Conservation (phyloP, 1,140 invertebrate genomes). For the Ceratina australensis region DNA sequence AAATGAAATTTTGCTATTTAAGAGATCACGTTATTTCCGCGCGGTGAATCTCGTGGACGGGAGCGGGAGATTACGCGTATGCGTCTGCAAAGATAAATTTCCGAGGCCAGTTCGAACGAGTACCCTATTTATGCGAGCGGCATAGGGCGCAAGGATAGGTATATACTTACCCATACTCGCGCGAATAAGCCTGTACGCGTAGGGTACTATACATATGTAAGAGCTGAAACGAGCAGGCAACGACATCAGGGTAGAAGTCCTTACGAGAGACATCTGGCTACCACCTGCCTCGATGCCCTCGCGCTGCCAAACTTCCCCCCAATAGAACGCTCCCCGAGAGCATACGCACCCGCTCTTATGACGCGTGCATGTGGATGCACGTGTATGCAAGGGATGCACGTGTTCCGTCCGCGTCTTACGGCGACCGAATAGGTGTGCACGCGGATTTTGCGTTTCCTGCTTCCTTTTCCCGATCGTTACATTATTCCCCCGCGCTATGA, state of each 20-base stretch:
- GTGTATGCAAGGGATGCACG: slow-evolving; percentile 40
- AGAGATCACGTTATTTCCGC: too few species aligned
- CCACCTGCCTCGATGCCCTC: slow-evolving; percentile 78
- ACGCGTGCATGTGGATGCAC: slow-evolving; percentile 50
- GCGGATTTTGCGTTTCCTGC: not conserved
- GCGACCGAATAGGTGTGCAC: not conserved
- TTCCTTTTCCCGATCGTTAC: not conserved
- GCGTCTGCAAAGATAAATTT: slow-evolving; percentile 33
- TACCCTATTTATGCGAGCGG: not conserved
- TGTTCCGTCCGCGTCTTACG: slow-evolving; percentile 9
- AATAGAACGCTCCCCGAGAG: slow-evolving; percentile 59
- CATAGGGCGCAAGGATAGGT: slow-evolving; percentile 31
- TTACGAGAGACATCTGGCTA: slow-evolving; percentile 77
- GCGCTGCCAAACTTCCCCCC: slow-evolving; percentile 65
- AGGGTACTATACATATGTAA: not conserved
- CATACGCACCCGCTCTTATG: slow-evolving; percentile 62
- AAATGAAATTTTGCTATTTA: too few species aligned
- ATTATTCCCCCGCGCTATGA: too few species aligned
- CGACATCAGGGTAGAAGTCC: slow-evolving; percentile 71
- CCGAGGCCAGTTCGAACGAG: slow-evolving; percentile 21
- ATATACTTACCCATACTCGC: not conserved
- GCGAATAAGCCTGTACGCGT: not conserved
- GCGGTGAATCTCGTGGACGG: not conserved
- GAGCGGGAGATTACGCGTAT: not conserved
- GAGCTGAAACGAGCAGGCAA: slow-evolving; percentile 45